Evolutionary conservation across 2,888 invertebrate genomes (phyloP).

Genomic region (Orchestes rusci): DNA sequence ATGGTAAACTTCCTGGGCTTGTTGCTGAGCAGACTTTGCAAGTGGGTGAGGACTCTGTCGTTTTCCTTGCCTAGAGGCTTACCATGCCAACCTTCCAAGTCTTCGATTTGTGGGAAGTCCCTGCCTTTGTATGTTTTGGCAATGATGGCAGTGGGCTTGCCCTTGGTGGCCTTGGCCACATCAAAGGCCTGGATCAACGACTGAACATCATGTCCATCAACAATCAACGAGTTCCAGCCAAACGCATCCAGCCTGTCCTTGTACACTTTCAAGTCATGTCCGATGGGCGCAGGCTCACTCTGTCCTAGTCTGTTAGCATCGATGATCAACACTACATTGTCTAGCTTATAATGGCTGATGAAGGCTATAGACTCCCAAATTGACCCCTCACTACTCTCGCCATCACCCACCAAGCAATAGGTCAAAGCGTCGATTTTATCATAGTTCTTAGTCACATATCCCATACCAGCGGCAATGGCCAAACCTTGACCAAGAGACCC

Average conservation of each 20-base stretch:
- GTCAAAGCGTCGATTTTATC: constrained; percentile 65
- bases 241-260: constrained; percentile 79
- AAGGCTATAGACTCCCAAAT: constrained; percentile 97
- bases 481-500: constrained; percentile 96
- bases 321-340: constrained; percentile 93
- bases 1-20: constrained; percentile 46
- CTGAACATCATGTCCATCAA: constrained; percentile 94
- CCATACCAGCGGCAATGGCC: constrained; percentile 94
- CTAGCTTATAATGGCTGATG: constrained; percentile 87
- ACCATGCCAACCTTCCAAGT: constrained; percentile 94
- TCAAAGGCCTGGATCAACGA: constrained; percentile 84
- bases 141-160: constrained; percentile 83
- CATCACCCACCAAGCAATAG: constrained; percentile 90
- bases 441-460: constrained; percentile 84
- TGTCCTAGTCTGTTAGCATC: constrained; percentile 97
- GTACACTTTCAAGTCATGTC: constrained; percentile 82
- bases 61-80: constrained; percentile 85
- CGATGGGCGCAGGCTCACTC: constrained; percentile 87
- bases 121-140: constrained; percentile 97
- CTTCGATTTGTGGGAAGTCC: constrained; percentile 82
- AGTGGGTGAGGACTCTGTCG: constrained; percentile 58
- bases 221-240: constrained; percentile 81
- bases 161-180: constrained; percentile 63
- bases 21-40: constrained; percentile 60
- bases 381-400: constrained; percentile 96